Percentiles rank a stretch among this genome's conserved stretches.
Conservation (phyloP, 2,113 vertebrate species). For the Leptobrachium leishanense region DNA sequence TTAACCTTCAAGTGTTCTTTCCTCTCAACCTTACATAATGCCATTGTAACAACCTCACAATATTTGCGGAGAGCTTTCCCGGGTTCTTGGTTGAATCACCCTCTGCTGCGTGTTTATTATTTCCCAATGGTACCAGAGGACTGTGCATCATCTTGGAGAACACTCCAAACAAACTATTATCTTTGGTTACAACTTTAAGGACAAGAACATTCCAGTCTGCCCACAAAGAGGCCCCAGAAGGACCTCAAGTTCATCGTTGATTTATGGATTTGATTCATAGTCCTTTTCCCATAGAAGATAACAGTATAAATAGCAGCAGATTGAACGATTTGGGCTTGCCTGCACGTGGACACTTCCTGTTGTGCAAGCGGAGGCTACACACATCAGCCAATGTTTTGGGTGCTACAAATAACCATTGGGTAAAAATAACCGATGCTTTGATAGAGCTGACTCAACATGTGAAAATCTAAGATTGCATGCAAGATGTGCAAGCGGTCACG, state of each 20-base stretch:
- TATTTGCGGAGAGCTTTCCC: too few relatives aligned
- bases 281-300: constrained; percentile 48
- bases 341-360: constrained; percentile 44
- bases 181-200: constrained; percentile 11
- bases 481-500: too few relatives aligned
- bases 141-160: constrained; percentile 7
- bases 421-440: neutral
- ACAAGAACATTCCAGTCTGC: constrained; percentile 27
- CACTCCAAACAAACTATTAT: constrained; percentile 14
- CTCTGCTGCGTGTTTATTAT: too few relatives aligned
- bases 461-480: too few relatives aligned
- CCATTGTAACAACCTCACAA: too few relatives aligned
- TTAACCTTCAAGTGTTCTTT: too few relatives aligned
- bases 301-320: constrained; percentile 43
- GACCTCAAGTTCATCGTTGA: constrained; percentile 22
- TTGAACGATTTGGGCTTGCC: constrained; percentile 14
- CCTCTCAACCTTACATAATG: too few relatives aligned
- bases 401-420: constrained; percentile 1
- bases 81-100: too few relatives aligned
- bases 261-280: constrained; percentile 46
- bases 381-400: constrained; percentile 10
- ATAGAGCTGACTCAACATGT: neutral
- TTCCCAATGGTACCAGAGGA: neutral
- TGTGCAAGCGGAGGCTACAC: constrained; percentile 3
- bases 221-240: constrained; percentile 40